Evolutionary conservation across 2,113 vertebrate species (phyloP).

Genomic region (Odontesthes bonariensis): DNA sequence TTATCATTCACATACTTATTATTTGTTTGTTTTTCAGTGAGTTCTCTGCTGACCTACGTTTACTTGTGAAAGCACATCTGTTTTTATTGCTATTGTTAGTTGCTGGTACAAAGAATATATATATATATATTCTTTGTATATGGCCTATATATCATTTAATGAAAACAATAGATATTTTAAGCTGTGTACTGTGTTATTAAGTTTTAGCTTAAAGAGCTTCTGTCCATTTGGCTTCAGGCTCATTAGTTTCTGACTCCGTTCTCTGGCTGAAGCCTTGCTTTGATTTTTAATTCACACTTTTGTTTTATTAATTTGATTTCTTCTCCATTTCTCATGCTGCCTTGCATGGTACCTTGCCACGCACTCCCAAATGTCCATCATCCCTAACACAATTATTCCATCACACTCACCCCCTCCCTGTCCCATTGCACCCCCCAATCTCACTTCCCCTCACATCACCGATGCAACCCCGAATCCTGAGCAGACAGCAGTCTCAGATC

Average conservation of each 20-base stretch:
- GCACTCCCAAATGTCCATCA: conserved; percentile 62
- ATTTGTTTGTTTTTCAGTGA: background rate
- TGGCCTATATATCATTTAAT: too few relatives aligned
- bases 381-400: conserved; percentile 69
- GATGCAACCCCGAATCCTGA: conserved; percentile 68
- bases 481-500: conserved; percentile 92
- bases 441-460: conserved; percentile 57
- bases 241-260: conserved; percentile 75
- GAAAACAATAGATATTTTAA: background rate
- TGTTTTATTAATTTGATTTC: conserved; percentile 57
- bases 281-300: conserved; percentile 66
- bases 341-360: conserved; percentile 78
- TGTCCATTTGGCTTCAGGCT: conserved; percentile 60
- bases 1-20: too few relatives aligned
- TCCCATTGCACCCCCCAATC: conserved; percentile 44
- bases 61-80: background rate
- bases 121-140: too few relatives aligned
- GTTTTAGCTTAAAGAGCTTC: conserved; percentile 26
- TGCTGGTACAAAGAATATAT: background rate
- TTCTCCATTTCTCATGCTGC: conserved; percentile 75
- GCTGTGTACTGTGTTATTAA: background rate
- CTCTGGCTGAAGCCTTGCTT: conserved; percentile 83
- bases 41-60: background rate
- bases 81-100: background rate
- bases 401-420: conserved; percentile 44